Evolutionary conservation across 2,113 vertebrate genomes (phyloP).

Genomic region (Baryphthengus martii): DNA sequence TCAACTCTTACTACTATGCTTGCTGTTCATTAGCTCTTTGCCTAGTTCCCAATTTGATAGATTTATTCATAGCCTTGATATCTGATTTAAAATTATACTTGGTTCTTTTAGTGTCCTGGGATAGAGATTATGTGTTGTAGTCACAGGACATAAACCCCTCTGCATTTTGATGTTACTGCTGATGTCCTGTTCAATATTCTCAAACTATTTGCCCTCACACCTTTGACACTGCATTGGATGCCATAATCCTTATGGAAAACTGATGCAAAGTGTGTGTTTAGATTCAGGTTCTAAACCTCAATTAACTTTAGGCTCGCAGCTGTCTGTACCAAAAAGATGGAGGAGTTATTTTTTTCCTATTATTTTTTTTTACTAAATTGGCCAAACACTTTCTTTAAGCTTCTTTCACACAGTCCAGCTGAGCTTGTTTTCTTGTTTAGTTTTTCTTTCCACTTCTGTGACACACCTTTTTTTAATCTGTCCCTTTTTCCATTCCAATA

Average conservation of each 20-base stretch:
- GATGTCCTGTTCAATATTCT: not conserved
- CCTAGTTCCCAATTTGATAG: not conserved
- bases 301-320: not conserved
- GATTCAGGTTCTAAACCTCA: not conserved
- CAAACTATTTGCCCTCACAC: not conserved
- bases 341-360: not conserved
- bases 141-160: fast-evolving
- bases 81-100: not conserved
- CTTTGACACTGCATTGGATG: not conserved
- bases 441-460: not conserved
- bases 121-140: not conserved
- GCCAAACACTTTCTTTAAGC: not conserved
- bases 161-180: not conserved
- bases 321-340: not conserved
- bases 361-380: not conserved
- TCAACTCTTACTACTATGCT: not conserved
- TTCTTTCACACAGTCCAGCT: not conserved
- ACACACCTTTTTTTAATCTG: fast-evolving
- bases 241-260: not conserved
- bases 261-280: not conserved
- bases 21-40: not conserved
- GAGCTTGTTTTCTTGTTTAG: not conserved
- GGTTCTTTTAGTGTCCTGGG: not conserved
- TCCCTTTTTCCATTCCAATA: not conserved
- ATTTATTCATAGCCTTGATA: not conserved